Percentiles rank a stretch among this genome's conserved stretches.
These are phyloP conservation scores for Trissoscelio sp. DNA, from an alignment of 2,888 invertebrate genomes.

Conservation along the genomic window DNA sequence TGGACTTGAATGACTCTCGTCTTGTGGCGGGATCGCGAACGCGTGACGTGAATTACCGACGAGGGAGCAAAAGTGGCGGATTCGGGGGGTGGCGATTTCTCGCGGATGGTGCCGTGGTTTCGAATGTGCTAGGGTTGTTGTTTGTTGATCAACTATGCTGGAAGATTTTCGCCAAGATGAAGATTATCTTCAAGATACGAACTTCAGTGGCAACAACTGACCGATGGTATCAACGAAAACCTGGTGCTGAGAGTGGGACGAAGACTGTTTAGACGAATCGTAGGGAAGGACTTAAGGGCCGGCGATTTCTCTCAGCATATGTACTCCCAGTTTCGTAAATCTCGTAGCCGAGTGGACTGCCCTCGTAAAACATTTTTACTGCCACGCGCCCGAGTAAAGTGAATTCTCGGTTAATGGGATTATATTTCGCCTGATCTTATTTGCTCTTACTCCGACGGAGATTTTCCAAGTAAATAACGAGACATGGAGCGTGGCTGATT, in stretches of 20 bases:
- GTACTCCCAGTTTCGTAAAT: constrained; percentile 5
- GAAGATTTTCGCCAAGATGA: too few relatives aligned
- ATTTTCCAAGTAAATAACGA: constrained; percentile 26
- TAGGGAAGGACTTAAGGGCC: not conserved
- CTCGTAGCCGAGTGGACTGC: constrained; percentile 5
- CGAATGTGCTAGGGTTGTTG: too few relatives aligned
- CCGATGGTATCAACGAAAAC: too few relatives aligned
- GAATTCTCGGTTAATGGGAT: constrained; percentile 38
- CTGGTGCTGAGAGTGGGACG: not conserved
- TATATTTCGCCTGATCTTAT: constrained; percentile 30
- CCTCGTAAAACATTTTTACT: constrained; percentile 51
- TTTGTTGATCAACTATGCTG: too few relatives aligned
- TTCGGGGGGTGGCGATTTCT: not conserved
- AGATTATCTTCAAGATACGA: too few relatives aligned
- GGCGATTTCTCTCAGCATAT: too few relatives aligned
- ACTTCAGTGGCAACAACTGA: too few relatives aligned
- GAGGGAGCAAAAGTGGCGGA: constrained; percentile 24
- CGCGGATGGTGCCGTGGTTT: too few relatives aligned
- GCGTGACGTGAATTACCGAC: constrained; percentile 38
- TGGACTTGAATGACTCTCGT: constrained; percentile 59
- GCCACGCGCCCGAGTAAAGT: constrained; percentile 20
- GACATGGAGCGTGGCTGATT: constrained; percentile 2
- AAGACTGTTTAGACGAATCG: too few relatives aligned
- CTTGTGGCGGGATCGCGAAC: constrained; percentile 39
- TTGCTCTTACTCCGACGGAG: not conserved